Evolutionary conservation across 1,140 invertebrate species (phyloP), one percentile per base, ranked within the genome.

Genomic region (Papilio xuthus): DNA sequence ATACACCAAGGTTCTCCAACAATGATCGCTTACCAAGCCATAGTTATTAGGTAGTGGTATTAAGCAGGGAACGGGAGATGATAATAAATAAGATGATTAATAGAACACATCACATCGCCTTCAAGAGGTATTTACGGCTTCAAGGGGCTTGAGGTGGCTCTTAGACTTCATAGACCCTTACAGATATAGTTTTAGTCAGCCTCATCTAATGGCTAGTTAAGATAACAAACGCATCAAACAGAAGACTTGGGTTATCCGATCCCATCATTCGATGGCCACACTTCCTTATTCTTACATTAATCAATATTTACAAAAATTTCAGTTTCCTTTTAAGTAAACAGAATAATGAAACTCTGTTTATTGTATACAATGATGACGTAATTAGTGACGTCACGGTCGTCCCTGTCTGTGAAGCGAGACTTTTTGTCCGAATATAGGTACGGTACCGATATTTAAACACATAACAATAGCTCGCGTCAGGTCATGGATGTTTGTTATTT

Each of bases 381-480:
- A 26, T 47, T 1, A 15, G 12, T 47, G 42, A 50, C 20, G 18
- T 13, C 23, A 72, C 12, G 3, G 20, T 28, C 13, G 26, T 44
- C 71, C 23, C 71, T 50, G 71, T 73, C 50, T 73, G 42, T 47
- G 13, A 50, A 44, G 23, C 71, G 26, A 47, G 41, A 42, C 71
- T 47, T 73, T 73, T 73, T 50, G 20, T 73, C 41, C 71, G 42
- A 73, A 73, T 73, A 73, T 26, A 73, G 42, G 8, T 20, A 13
- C 23, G 71, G 50, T 20, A 73, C 37, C 20, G 47, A 47, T 73
- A 73, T 73, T 73, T 41, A 72, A 72, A 72, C 44, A 72, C 70
- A 37, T 41, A 50, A 73, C 71, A 73, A 73, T 73, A 73, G 71
- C 71, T 10, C 42, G 41, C 71, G 13, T 23, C 42, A 23, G 71